phyloP scores from a whole-genome alignment of 2,888 invertebrate species.

The Unio delphinus region DNA sequence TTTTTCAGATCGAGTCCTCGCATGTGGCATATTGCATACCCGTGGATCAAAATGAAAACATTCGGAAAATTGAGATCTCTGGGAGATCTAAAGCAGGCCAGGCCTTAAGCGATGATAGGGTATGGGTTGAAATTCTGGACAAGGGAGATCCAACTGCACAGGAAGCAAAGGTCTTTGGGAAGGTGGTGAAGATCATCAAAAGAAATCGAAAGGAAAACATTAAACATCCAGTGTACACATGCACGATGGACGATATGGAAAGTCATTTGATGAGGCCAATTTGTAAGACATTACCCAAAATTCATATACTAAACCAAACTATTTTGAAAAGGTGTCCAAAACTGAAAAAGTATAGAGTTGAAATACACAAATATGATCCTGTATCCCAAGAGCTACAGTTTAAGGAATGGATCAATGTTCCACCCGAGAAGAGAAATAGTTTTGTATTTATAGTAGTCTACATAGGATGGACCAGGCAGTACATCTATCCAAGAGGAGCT shows the following conservation, averaged over 20 bases:
- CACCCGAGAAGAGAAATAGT: slow-evolving; percentile 30
- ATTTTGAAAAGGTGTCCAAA: slow-evolving; percentile 3
- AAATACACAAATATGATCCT: slow-evolving; percentile 36
- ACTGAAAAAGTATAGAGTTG: slow-evolving; percentile 19
- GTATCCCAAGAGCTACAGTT: slow-evolving; percentile 9
- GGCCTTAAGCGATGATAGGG: slow-evolving; percentile 42
- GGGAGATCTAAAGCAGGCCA: slow-evolving; percentile 45
- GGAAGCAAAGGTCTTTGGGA: slow-evolving; percentile 29
- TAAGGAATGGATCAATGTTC: slow-evolving; percentile 14
- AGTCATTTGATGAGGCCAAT: slow-evolving; percentile 42
- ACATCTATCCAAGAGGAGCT: slow-evolving; percentile 44
- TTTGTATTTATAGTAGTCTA: slow-evolving; percentile 46
- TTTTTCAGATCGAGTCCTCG: slow-evolving; percentile 30
- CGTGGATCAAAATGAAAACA: slow-evolving; percentile 13
- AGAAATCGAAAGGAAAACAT: slow-evolving; percentile 22
- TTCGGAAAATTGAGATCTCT: slow-evolving; percentile 34
- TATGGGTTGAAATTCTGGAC: slow-evolving; percentile 37
- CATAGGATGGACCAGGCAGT: slow-evolving; percentile 34
- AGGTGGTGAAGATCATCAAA: slow-evolving; percentile 36
- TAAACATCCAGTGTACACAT: slow-evolving; percentile 39
- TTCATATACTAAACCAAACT: slow-evolving; percentile 25
- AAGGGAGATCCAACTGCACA: slow-evolving; percentile 8
- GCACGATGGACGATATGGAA: slow-evolving; percentile 41
- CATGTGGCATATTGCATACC: slow-evolving; percentile 36
- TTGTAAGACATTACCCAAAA: slow-evolving; percentile 52